Base-by-base conservation (phyloP, 53 echinoderm and acorn worm genomes). In the Echinarachnius parma region DNA sequence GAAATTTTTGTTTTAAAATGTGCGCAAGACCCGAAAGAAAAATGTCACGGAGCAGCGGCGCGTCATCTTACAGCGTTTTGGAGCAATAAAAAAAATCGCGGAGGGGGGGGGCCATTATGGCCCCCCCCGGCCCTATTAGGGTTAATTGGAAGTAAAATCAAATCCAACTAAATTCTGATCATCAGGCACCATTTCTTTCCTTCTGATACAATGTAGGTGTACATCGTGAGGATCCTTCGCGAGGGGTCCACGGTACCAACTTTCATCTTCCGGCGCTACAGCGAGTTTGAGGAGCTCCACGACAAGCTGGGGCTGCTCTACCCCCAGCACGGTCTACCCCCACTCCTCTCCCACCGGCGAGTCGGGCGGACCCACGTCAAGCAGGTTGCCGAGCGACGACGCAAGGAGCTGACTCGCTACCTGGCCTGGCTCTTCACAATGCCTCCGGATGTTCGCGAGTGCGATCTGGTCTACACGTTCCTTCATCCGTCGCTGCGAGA, bases 391-490 rank as follows among this genome's bases (percentile, higher is more conserved):
- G 98, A 91, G 75, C 81, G 83, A 11, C 48, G 91, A 31, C 82
- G 75, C 55, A 75, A 56, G 0, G 98, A 98, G 48, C 71, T 92
- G 71, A 83, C 84, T 21, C 26, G 55, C 15, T 93, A 83, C 54
- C 35, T 98, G 3, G 55, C 60, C 27, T 71, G 82, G 25, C 75
- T 98, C 34, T 83, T 93, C 10, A 39, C 35, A 0, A 55, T 89
- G 66, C 64, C 88, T 5, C 72, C 92, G 22, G 91, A 85, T 26
- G 76, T 98, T 0, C 88, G 91, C 9, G 80, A 98, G 98, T 92
- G 88, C 53, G 98, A 98, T 62, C 64, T 98, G 62, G 98, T 98
- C 14, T 98, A 98, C 77, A 98, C 98, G 4, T 98, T 98, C 82
- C 92, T 98, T 60, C 98, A 98, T 77, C 98, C 98, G 2, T 85